Percentiles rank a stretch among this genome's conserved stretches.
Conservation (phyloP, 2,888 invertebrate genomes). For the Chaetogeoica ovagalla region DNA sequence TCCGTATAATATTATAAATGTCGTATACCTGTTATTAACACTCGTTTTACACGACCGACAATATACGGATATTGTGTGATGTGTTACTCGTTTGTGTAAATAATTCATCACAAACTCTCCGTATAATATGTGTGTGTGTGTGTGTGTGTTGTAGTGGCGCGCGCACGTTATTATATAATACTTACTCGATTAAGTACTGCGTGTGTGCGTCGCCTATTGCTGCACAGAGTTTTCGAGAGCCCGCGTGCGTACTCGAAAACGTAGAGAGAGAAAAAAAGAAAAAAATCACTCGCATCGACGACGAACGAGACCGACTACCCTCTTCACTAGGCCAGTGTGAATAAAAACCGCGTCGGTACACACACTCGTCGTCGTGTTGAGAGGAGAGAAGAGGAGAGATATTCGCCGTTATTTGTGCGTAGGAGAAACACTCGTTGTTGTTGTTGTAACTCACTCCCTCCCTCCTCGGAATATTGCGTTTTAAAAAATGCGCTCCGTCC, state of each 20-base stretch:
- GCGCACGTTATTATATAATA: not conserved
- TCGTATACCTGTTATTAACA: not conserved
- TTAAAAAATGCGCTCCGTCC: too few species aligned
- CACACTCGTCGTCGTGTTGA: too few species aligned
- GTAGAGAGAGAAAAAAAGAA: not conserved
- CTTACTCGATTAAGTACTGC: slow-evolving; percentile 33
- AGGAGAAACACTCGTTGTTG: too few species aligned
- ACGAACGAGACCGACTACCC: not conserved
- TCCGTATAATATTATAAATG: too few species aligned
- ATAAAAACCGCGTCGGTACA: too few species aligned
- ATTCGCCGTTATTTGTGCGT: too few species aligned
- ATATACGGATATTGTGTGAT: not conserved
- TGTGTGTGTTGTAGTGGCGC: not conserved
- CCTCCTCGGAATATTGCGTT: too few species aligned
- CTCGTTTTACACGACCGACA: not conserved
- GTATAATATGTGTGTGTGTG: not conserved
- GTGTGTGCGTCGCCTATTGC: not conserved
- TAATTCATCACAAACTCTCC: not conserved
- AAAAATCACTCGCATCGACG: slow-evolving; percentile 16
- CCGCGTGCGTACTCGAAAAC: slow-evolving; percentile 8
- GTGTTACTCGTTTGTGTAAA: not conserved
- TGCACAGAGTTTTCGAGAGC: slow-evolving; percentile 14
- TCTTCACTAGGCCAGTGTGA: not conserved
- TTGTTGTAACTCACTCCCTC: too few species aligned
- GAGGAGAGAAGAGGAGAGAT: too few species aligned